phyloP scores from a whole-genome alignment of 2,113 vertebrate genomes.

The Myotis lucifugus region DNA sequence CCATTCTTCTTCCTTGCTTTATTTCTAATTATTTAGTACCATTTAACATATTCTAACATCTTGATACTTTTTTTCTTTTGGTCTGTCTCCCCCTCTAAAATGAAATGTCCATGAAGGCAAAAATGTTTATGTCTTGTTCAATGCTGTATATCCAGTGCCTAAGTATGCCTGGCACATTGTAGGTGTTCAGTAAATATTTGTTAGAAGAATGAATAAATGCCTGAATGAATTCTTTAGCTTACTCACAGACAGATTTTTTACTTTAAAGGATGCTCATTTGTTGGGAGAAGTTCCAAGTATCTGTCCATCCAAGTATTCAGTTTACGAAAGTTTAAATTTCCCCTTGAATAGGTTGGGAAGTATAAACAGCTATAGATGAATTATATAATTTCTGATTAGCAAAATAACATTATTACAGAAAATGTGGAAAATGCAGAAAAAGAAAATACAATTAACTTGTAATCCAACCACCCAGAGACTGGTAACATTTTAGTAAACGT shows the following conservation, averaged over 20 bases:
- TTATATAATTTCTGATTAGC: slow-evolving; percentile 42
- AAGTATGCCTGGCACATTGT: background rate
- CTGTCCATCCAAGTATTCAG: background rate
- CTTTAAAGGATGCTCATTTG: background rate
- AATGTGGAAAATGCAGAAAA: slow-evolving; percentile 44
- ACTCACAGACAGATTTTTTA: background rate
- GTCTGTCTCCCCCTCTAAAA: background rate
- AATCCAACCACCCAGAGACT: slow-evolving; percentile 13
- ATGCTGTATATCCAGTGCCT: background rate
- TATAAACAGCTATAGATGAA: background rate
- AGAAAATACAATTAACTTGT: slow-evolving; percentile 58
- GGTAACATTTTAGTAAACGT: slow-evolving; percentile 56
- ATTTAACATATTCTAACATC: background rate
- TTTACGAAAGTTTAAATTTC: slow-evolving; percentile 9
- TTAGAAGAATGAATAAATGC: background rate
- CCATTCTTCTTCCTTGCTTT: background rate
- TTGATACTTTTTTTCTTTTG: background rate
- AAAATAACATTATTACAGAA: slow-evolving; percentile 53
- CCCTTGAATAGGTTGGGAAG: background rate
- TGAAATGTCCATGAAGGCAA: background rate
- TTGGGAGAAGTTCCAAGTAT: background rate
- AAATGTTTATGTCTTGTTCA: background rate
- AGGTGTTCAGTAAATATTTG: background rate
- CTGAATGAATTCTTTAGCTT: slow-evolving; percentile 11
- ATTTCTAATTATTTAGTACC: background rate